Evolutionary conservation across 2,888 invertebrate genomes (phyloP).

Genomic region (Parnassius glacialis): DNA sequence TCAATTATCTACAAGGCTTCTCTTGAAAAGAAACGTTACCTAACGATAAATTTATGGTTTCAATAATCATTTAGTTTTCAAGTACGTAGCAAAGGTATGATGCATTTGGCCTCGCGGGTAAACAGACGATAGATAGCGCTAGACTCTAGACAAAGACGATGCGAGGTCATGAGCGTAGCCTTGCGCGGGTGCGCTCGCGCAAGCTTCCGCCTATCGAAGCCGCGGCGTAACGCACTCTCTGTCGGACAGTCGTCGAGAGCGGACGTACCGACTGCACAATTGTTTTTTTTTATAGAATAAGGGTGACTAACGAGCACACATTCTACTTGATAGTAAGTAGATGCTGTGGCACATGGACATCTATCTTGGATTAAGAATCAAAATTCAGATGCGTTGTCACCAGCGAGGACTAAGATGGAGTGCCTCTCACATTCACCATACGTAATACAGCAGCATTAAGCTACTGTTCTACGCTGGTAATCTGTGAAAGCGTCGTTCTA

Average conservation of each 20-base stretch:
- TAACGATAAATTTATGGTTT: conserved; percentile 54
- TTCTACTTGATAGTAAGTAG: too few species aligned
- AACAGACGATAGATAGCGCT: conserved; percentile 78
- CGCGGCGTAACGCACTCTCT: conserved; percentile 44
- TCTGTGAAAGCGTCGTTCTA: too few species aligned
- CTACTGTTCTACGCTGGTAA: too few species aligned
- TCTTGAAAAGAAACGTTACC: conserved; percentile 47
- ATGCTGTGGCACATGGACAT: too few species aligned
- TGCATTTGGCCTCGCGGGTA: conserved; percentile 78
- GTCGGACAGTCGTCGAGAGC: conserved; percentile 46
- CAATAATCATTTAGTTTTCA: conserved; percentile 61
- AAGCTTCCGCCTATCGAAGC: conserved; percentile 74
- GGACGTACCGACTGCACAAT: conserved; percentile 32
- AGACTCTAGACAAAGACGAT: conserved; percentile 79
- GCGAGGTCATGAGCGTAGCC: conserved; percentile 81
- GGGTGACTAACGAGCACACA: too few species aligned
- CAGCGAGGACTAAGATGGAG: too few species aligned
- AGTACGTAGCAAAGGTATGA: conserved; percentile 70
- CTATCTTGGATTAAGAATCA: too few species aligned
- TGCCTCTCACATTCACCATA: too few species aligned
- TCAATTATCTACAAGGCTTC: conserved; percentile 56
- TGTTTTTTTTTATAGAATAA: too few species aligned
- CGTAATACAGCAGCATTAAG: too few species aligned
- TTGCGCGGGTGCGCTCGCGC: conserved; percentile 75
- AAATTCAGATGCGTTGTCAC: too few species aligned